Percentiles rank a stretch among this genome's conserved stretches.
These are phyloP conservation scores for Clamator glandarius DNA, from an alignment of 2,797 vertebrate species.

Conservation along the genomic window DNA sequence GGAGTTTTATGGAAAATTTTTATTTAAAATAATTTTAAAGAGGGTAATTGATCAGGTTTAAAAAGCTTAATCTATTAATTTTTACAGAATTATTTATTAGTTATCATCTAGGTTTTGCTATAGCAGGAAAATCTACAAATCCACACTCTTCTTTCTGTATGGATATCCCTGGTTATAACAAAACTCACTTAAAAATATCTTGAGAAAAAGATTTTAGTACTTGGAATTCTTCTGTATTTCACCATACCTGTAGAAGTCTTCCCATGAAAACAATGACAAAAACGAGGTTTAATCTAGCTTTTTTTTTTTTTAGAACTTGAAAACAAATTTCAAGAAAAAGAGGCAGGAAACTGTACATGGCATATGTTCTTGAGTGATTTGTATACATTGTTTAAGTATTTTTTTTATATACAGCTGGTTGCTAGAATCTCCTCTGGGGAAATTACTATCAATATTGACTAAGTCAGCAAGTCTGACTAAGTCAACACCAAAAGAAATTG, in stretches of 20 bases:
- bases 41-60: background rate
- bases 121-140: background rate
- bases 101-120: background rate
- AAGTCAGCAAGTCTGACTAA: background rate
- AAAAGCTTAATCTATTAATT: too few species aligned
- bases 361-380: background rate
- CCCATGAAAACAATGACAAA: background rate
- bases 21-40: background rate
- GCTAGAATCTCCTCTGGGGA: background rate
- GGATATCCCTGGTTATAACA: background rate
- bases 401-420: background rate
- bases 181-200: background rate
- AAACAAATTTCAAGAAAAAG: background rate
- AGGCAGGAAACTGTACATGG: background rate
- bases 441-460: background rate
- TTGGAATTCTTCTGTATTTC: background rate
- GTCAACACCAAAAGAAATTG: background rate
- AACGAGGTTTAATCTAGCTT: background rate
- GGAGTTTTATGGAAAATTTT: background rate
- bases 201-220: background rate
- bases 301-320: background rate
- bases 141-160: background rate
- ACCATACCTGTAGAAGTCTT: background rate
- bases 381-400: background rate
- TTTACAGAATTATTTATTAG: background rate